Percentiles rank a stretch among this genome's conserved stretches.
Conservation (phyloP, 2,797 vertebrate species). For the Agapornis canus region DNA sequence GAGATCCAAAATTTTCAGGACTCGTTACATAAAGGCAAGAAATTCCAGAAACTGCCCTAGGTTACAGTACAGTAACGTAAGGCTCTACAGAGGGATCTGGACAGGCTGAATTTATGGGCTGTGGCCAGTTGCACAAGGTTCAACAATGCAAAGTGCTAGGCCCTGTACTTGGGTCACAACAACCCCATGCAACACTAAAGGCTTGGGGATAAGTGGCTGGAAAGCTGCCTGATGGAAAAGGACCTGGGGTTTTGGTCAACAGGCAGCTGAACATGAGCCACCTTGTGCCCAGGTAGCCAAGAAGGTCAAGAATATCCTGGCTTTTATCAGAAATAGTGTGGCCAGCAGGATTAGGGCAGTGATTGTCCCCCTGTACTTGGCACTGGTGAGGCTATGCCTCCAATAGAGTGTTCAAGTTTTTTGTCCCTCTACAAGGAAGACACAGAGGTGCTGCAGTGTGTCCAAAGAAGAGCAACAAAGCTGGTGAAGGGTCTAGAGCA, state of each 20-base stretch:
- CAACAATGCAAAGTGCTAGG: not conserved
- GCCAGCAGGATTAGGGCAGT: not conserved
- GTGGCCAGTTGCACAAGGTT: not conserved
- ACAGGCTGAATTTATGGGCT: not conserved
- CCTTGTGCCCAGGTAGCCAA: rapidly evolving
- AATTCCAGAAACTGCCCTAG: not conserved
- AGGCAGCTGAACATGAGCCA: not conserved
- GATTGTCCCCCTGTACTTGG: rapidly evolving
- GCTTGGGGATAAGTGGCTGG: not conserved
- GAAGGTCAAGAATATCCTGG: not conserved
- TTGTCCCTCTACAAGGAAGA: not conserved
- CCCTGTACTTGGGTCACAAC: not conserved
- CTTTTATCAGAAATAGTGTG: not conserved
- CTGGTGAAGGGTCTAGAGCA: not conserved
- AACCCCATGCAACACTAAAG: not conserved
- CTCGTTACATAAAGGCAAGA: not conserved
- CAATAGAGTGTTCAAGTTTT: not conserved
- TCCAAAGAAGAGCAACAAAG: not conserved
- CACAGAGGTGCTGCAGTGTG: not conserved
- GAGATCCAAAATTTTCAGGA: not conserved
- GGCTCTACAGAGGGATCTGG: not conserved
- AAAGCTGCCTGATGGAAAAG: not conserved
- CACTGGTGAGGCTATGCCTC: not conserved
- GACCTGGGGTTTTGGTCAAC: not conserved
- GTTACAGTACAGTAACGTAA: not conserved